Conservation (phyloP, 2,888 invertebrate species). For the Alsophila aescularia region DNA sequence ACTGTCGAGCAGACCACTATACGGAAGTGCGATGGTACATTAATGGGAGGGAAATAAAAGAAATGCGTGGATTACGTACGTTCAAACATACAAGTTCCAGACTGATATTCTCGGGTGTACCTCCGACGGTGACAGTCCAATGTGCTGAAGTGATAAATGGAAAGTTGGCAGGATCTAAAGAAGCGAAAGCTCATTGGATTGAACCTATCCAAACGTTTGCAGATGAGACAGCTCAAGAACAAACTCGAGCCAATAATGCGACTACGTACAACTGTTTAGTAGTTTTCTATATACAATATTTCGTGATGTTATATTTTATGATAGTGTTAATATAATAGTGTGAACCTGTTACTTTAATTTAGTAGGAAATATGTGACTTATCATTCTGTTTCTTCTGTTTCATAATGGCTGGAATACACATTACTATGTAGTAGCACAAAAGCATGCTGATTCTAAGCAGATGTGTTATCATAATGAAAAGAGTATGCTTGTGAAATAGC, state of each 20-base stretch:
- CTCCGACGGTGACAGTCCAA: constrained; percentile 77
- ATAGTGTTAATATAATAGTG: too few relatives aligned
- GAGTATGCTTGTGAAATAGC: too few relatives aligned
- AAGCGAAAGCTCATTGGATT: constrained; percentile 62
- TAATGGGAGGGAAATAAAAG: constrained; percentile 63
- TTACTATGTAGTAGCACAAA: too few relatives aligned
- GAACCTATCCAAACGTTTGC: constrained; percentile 26
- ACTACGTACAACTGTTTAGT: neutral
- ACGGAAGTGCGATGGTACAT: constrained; percentile 74
- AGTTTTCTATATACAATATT: neutral
- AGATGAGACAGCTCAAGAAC: constrained; percentile 16
- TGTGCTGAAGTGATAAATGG: constrained; percentile 81
- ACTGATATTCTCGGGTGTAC: constrained; percentile 66
- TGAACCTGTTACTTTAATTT: too few relatives aligned
- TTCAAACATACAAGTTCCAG: constrained; percentile 59
- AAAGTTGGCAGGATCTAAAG: constrained; percentile 68
- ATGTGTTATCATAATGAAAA: too few relatives aligned
- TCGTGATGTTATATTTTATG: neutral
- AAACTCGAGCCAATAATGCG: constrained; percentile 1
- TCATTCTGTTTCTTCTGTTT: too few relatives aligned
- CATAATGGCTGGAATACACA: too few relatives aligned
- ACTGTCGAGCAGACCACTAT: constrained; percentile 64
- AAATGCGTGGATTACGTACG: constrained; percentile 56
- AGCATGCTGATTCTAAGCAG: too few relatives aligned
- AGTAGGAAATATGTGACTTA: too few relatives aligned